A percentile compares a stretch with the other conserved stretches of the same genome.
Conservation (phyloP, 2,113 vertebrate genomes). For the Proterorhinus semilunaris region DNA sequence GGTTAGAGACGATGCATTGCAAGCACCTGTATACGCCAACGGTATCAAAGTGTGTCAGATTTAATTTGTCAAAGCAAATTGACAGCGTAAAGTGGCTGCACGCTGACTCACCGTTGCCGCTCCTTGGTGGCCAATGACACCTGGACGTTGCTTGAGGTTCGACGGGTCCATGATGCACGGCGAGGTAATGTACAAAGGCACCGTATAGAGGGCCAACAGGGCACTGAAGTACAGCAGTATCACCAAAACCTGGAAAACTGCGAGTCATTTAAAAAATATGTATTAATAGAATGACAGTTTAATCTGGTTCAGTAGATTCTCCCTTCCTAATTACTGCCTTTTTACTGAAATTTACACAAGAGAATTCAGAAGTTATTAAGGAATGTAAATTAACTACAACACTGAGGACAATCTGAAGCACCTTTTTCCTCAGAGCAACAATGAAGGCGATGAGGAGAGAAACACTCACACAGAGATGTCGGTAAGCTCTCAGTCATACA, state of each 20-base stretch:
- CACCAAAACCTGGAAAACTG: slow-evolving; percentile 87
- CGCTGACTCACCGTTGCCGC: slow-evolving; percentile 85
- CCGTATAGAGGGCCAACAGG: slow-evolving; percentile 86
- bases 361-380: too few relatives aligned
- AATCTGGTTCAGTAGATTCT: too few relatives aligned
- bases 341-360: too few relatives aligned
- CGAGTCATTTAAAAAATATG: too few relatives aligned
- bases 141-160: slow-evolving; percentile 82
- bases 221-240: slow-evolving; percentile 83
- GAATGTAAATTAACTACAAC: not conserved
- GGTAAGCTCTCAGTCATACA: too few relatives aligned
- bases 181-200: slow-evolving; percentile 88
- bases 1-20: not conserved
- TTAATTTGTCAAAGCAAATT: not conserved
- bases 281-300: too few relatives aligned
- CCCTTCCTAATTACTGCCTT: too few relatives aligned
- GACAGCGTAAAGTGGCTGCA: not conserved
- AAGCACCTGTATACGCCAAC: not conserved
- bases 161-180: slow-evolving; percentile 94
- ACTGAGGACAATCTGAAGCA: slow-evolving; percentile 19
- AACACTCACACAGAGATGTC: too few relatives aligned
- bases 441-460: slow-evolving; percentile 28
- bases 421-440: slow-evolving; percentile 14
- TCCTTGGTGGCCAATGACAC: slow-evolving; percentile 88
- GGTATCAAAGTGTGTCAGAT: not conserved